Evolutionary conservation across 1,140 invertebrate species (phyloP).

Genomic region (Cephus cinctus): DNA sequence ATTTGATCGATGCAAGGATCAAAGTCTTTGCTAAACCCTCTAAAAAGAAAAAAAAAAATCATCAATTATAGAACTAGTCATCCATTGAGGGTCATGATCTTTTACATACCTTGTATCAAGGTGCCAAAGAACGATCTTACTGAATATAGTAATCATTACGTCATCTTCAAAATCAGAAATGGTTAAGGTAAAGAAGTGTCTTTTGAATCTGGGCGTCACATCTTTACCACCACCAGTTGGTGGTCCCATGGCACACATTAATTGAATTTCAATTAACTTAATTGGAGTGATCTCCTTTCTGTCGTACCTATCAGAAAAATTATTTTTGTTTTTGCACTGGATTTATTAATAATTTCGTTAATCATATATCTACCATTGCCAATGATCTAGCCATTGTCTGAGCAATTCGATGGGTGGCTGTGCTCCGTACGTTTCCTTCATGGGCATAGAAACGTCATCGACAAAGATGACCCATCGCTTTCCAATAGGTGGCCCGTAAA

Average conservation of each 20-base stretch:
- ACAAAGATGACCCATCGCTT: slow-evolving; percentile 90
- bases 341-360: not conserved
- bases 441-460: slow-evolving; percentile 92
- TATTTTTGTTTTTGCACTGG: not conserved
- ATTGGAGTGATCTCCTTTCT: slow-evolving; percentile 82
- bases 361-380: slow-evolving; percentile 65
- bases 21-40: slow-evolving; percentile 94
- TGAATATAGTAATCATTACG: slow-evolving; percentile 84
- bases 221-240: slow-evolving; percentile 79
- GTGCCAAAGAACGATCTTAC: slow-evolving; percentile 92
- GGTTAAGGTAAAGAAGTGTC: slow-evolving; percentile 86
- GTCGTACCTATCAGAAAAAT: slow-evolving; percentile 72
- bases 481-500: slow-evolving; percentile 88
- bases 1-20: slow-evolving; percentile 90
- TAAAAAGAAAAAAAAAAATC: slow-evolving; percentile 37
- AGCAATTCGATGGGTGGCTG: slow-evolving; percentile 91
- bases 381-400: slow-evolving; percentile 87
- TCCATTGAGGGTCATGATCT: slow-evolving; percentile 3
- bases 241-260: slow-evolving; percentile 85
- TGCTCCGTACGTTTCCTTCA: slow-evolving; percentile 83
- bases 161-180: slow-evolving; percentile 90
- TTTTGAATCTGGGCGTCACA: slow-evolving; percentile 82
- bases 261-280: slow-evolving; percentile 84
- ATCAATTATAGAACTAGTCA: not conserved
- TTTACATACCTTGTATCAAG: slow-evolving; percentile 67